Percentiles rank a stretch among this genome's conserved stretches.
These are phyloP conservation scores for Drosophila koepferae DNA, from an alignment of 2,888 invertebrate genomes.

Conservation along the genomic window DNA sequence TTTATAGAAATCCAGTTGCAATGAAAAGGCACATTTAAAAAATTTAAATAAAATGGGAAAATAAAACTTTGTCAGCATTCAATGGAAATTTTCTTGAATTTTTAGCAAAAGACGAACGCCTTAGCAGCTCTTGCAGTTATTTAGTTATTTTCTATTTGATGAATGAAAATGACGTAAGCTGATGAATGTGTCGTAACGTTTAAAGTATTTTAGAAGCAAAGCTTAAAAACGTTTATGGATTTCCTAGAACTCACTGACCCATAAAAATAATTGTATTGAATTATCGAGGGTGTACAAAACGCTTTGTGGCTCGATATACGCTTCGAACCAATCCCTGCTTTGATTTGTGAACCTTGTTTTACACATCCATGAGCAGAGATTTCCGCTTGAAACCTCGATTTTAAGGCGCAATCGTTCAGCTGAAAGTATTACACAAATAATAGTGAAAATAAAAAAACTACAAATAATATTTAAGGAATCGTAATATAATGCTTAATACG, in stretches of 20 bases:
- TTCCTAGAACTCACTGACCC: neutral
- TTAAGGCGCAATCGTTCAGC: neutral
- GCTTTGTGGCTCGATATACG: neutral
- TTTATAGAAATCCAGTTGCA: neutral
- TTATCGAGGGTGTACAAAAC: neutral
- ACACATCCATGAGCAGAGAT: neutral
- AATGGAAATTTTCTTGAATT: neutral
- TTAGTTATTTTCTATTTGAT: neutral
- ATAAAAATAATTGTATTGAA: constrained; percentile 5
- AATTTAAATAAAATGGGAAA: neutral
- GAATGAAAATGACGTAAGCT: neutral
- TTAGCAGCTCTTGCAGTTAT: neutral
- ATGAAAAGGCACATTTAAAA: neutral
- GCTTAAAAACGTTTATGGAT: neutral
- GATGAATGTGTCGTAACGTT: neutral
- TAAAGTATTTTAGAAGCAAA: neutral
- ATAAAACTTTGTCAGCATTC: neutral
- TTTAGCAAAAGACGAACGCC: neutral
- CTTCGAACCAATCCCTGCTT: neutral
- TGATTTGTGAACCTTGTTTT: constrained; percentile 1
- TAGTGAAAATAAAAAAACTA: neutral
- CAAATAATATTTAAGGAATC: neutral
- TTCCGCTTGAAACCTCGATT: neutral
- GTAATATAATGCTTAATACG: neutral
- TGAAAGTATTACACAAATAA: neutral